These are phyloP conservation scores for Myoxocephalus aenaeus DNA, from an alignment of 2,797 vertebrate species.

Conservation along the genomic window DNA sequence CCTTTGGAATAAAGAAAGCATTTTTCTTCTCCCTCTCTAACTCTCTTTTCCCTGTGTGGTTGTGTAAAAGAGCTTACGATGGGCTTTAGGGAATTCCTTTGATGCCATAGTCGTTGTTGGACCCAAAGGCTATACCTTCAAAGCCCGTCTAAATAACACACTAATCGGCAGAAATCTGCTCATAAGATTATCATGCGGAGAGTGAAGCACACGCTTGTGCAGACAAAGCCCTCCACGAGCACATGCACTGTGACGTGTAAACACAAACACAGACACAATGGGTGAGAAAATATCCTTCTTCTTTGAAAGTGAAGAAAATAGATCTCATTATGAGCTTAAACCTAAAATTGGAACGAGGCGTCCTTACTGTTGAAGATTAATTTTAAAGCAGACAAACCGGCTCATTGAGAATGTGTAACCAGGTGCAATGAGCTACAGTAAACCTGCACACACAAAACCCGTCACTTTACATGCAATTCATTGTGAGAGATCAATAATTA, in stretches of 20 bases:
- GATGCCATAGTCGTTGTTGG: slow-evolving; percentile 67
- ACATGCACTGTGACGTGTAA: slow-evolving; percentile 58
- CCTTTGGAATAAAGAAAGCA: slow-evolving; percentile 70
- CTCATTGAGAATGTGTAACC: neutral
- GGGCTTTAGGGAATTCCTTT: slow-evolving; percentile 76
- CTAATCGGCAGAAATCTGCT: slow-evolving; percentile 84
- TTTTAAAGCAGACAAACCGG: neutral
- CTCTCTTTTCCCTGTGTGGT: slow-evolving; percentile 46
- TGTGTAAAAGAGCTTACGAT: slow-evolving; percentile 79
- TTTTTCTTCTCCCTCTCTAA: slow-evolving; percentile 59
- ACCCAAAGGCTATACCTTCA: slow-evolving; percentile 78
- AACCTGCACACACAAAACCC: slow-evolving; percentile 26
- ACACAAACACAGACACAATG: slow-evolving; percentile 72
- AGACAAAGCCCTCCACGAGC: slow-evolving; percentile 55
- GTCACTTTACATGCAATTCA: slow-evolving; percentile 29
- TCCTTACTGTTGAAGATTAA: slow-evolving; percentile 4
- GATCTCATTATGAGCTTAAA: slow-evolving; percentile 62
- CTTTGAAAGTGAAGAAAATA: slow-evolving; percentile 54
- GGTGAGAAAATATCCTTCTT: slow-evolving; percentile 46
- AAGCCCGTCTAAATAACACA: slow-evolving; percentile 81
- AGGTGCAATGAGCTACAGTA: neutral
- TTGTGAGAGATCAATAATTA: slow-evolving; percentile 65
- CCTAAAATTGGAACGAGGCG: slow-evolving; percentile 44
- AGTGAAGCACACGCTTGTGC: slow-evolving; percentile 36
- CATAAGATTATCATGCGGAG: slow-evolving; percentile 72